These are phyloP conservation scores for Julus scandinavius DNA, from an alignment of 2,888 invertebrate genomes.

Conservation along the genomic window DNA sequence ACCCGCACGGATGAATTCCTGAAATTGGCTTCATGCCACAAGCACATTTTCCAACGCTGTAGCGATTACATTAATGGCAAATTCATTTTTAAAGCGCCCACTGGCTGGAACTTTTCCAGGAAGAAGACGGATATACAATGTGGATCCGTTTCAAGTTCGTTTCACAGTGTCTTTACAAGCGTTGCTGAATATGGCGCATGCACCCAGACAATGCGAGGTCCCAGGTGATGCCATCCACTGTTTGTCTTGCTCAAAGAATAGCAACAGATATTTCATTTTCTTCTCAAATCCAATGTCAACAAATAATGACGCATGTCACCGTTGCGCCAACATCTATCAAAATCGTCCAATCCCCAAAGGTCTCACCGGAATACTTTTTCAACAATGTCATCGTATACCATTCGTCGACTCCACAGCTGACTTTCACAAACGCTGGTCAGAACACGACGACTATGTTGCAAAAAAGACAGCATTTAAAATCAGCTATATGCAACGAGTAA, in stretches of 20 bases:
- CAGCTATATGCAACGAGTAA: neutral
- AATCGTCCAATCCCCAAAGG: constrained; percentile 27
- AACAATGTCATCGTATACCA: constrained; percentile 13
- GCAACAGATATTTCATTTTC: constrained; percentile 46
- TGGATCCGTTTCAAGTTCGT: neutral
- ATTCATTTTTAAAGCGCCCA: neutral
- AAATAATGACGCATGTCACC: constrained; percentile 43
- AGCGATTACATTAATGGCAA: constrained; percentile 40
- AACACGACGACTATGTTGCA: neutral
- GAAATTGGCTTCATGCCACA: constrained; percentile 16
- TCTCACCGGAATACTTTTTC: constrained; percentile 37
- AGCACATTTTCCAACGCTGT: constrained; percentile 2
- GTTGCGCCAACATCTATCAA: constrained; percentile 30
- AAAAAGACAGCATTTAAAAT: neutral
- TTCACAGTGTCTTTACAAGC: neutral
- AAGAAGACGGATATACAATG: neutral
- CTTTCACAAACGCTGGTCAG: neutral
- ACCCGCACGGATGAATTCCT: neutral
- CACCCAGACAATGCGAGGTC: constrained; percentile 33
- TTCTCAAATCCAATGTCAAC: constrained; percentile 46
- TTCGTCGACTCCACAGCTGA: neutral
- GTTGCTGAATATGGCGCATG: neutral
- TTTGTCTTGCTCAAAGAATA: constrained; percentile 45
- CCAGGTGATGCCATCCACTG: constrained; percentile 34
- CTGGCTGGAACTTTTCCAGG: neutral